Percentiles rank a stretch among this genome's conserved stretches.
Evolutionary conservation across 1,140 invertebrate species (phyloP).

Genomic region (Nasonia vitripennis): DNA sequence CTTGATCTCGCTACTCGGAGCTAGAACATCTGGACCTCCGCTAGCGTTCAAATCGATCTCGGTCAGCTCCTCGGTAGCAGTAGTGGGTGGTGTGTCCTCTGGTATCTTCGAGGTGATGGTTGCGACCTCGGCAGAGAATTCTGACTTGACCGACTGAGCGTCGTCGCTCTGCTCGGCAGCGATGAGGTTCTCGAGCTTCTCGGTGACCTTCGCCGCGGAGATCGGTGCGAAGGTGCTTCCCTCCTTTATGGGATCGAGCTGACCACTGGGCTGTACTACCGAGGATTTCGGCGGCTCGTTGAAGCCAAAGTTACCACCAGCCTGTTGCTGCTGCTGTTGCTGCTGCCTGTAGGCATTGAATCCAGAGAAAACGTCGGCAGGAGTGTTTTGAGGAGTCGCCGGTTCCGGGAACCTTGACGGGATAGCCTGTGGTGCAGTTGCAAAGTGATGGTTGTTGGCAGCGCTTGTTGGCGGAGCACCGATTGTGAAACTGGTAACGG

Average conservation of each 20-base stretch:
- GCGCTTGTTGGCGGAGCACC: constrained; percentile 16
- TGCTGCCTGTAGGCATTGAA: constrained; percentile 51
- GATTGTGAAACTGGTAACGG: not conserved
- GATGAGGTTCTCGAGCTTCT: constrained; percentile 69
- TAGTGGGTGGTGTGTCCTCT: not conserved
- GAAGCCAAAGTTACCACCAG: not conserved
- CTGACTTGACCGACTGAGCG: constrained; percentile 28
- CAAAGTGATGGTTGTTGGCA: not conserved
- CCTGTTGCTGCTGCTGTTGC: constrained; percentile 42
- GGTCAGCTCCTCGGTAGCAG: constrained; percentile 48
- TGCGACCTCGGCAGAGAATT: constrained; percentile 48
- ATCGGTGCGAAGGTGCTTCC: constrained; percentile 61
- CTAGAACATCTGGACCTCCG: not conserved
- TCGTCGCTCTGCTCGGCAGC: constrained; percentile 62
- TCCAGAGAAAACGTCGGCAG: constrained; percentile 63
- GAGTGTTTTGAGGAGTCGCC: constrained; percentile 69
- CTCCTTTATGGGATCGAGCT: constrained; percentile 29
- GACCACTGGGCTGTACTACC: not conserved
- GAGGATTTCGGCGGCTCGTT: not conserved
- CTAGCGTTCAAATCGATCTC: constrained; percentile 56
- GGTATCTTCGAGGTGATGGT: constrained; percentile 46
- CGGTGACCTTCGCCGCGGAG: constrained; percentile 66
- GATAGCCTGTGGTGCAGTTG: constrained; percentile 61
- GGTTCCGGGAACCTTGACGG: constrained; percentile 62
- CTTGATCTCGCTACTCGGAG: not conserved